Base-by-base conservation (phyloP, 2,113 vertebrate species). In the Sceloporus undulatus region DNA sequence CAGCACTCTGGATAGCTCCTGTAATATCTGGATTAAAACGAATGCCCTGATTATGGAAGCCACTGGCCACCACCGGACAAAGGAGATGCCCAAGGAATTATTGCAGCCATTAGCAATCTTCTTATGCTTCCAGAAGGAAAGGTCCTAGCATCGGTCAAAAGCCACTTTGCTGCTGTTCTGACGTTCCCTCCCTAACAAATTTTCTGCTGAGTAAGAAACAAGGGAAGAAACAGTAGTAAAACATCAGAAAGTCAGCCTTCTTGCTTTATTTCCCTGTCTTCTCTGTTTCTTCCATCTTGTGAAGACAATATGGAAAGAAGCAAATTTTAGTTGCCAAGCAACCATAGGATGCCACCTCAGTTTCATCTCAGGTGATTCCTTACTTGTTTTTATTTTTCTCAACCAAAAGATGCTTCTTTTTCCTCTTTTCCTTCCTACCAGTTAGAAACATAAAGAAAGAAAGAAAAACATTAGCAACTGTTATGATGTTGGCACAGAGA, bases 331-430 rank as follows among this genome's bases (percentile, higher is more conserved):
- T 86, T 79, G 18, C 85, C 62, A 68, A 2, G 75, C 85, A 86
- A 79, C 85, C 29, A 66, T 18, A 78, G 62, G 74, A 78, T n/a
- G n/a, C 59, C 66, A 84, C 42, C 19, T 79, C 59, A 52, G 84
- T 42, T 66, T 48, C 59, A 48, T 34, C 25, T 38, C 48, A 76
- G 27, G 40, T 66, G 29, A 16, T 9, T 9, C 16, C 59, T 48
- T 52, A 18, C 27, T 68, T 23, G 25, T 10, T 66, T 66, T 9
- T 48, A 48, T 34, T 9, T 11, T 18, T 42, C 4, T 25, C 40
- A 83, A 48, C 29, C 9, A 52, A 65, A 65, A 85, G 52, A 62
- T 76, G 21, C 16, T 77, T 68, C 18, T 52, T 48, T 34, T 65
- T 18, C 40, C 14, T 34, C 68, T 23, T 34, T 25, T 40, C 83